Percentiles rank a stretch among this genome's conserved stretches.
These are phyloP conservation scores for Peucedramus taeniatus DNA, from an alignment of 2,113 vertebrate genomes.

Conservation along the genomic window DNA sequence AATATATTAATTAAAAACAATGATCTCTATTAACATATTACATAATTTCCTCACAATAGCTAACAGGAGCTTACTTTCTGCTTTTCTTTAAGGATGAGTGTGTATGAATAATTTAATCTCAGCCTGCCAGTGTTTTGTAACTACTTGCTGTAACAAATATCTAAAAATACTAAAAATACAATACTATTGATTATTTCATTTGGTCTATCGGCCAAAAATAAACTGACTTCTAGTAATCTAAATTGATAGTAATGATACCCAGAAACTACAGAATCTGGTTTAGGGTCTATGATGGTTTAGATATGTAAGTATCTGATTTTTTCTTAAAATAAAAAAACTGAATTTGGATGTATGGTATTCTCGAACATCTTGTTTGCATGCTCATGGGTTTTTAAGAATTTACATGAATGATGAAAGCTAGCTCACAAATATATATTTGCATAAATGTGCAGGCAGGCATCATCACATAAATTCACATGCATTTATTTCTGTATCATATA, in stretches of 20 bases:
- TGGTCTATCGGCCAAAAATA: not conserved
- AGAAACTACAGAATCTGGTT: not conserved
- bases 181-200: not conserved
- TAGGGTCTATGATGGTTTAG: not conserved
- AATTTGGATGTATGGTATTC: not conserved
- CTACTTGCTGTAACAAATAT: not conserved
- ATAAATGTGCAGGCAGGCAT: not conserved
- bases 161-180: not conserved
- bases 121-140: not conserved
- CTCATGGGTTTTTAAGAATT: not conserved
- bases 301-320: not conserved
- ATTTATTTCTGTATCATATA: not conserved
- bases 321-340: not conserved
- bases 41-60: not conserved
- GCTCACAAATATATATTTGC: not conserved
- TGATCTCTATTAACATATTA: not conserved
- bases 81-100: not conserved
- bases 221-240: not conserved
- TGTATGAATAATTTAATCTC: not conserved
- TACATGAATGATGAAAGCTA: not conserved
- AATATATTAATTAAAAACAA: not conserved
- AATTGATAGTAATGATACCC: not conserved
- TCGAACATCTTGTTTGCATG: rapidly evolving
- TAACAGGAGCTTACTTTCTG: not conserved
- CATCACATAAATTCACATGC: not conserved